Evolutionary conservation across 2,113 vertebrate genomes (phyloP).

Genomic region (Anser brachyrhynchus): DNA sequence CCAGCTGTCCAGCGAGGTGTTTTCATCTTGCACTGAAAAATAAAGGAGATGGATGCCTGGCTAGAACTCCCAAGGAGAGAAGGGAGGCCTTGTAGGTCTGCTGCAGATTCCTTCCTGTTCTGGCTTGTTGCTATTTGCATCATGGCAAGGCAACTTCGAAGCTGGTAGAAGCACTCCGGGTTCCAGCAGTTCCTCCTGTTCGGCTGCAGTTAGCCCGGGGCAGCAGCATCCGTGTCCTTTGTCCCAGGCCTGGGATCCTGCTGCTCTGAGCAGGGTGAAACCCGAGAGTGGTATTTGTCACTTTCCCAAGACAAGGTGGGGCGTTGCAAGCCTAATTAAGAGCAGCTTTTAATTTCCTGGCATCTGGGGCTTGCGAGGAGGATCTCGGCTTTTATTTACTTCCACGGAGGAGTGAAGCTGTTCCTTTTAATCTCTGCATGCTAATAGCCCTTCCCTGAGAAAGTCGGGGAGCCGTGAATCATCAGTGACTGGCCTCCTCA

Average conservation of each 20-base stretch:
- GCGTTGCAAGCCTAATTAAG: slow-evolving; percentile 32
- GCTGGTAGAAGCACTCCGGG: background rate
- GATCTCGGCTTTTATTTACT: slow-evolving; percentile 14
- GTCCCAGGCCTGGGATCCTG: background rate
- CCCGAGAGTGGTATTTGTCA: accelerated
- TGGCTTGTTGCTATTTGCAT: background rate
- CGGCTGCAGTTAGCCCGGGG: background rate
- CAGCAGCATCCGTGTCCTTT: background rate
- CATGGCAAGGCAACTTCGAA: background rate
- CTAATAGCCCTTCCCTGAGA: background rate
- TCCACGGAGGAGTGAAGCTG: background rate
- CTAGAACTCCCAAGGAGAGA: background rate
- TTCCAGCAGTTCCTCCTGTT: background rate
- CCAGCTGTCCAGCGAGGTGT: background rate
- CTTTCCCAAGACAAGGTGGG: slow-evolving; percentile 41
- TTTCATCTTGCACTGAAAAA: accelerated
- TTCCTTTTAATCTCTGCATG: background rate
- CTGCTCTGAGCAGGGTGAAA: background rate
- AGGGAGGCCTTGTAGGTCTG: background rate
- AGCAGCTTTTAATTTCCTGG: slow-evolving; percentile 57
- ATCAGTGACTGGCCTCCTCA: accelerated
- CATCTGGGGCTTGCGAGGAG: background rate
- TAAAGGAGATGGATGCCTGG: background rate
- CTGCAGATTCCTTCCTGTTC: background rate
- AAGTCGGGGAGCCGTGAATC: background rate